Base-by-base conservation (phyloP, 2,113 vertebrate genomes). In the Emydocephalus ijimae region DNA sequence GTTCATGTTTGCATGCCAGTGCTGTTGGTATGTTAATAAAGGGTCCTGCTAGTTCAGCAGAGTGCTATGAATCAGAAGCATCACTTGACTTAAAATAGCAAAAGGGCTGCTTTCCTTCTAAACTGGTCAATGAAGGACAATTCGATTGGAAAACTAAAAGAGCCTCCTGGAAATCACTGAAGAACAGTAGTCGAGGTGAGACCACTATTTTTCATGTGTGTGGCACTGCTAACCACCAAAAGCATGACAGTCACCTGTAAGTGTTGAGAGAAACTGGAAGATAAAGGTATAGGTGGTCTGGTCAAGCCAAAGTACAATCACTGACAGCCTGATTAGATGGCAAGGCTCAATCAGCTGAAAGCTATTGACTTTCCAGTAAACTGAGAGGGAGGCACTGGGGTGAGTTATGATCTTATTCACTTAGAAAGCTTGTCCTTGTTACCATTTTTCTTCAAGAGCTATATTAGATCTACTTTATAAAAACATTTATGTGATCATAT, bases 141-240 rank as follows among this genome's bases (percentile, higher is more conserved):
- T 95, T 94, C 95, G 93, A 94, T 91, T 29, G 50, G 91, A 29
- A n/a, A 64, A 64, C 52, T 57, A 85, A 95, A 96, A 95, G 94
- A n/a, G 92, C 91, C 96, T 95, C 94, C 90, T 89, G 8, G 74
- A 39, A 90, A 90, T 45, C 43, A 92, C 11, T 39, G 21, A 90
- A 11, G 29, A 90, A 93, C 90, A 87, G 52, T 89, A 92, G 5
- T 59, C 54, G 85, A 95, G 48, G 39, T 52, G 94, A 94, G 92
- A 94, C n/a, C 81, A 1, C 20, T 90, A 2, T 39, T 94, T 43
- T 95, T 56, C 26, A 74, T 91, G 74, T 94, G 43, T 7, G 69
- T 94, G 18, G 57, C 90, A 85, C 45, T 86, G 93, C 21, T 87
- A 43, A 45, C 24, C n/a, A 52, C 45, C 18, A 2, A 34, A 14